phyloP scores from a whole-genome alignment of 2,888 invertebrate genomes.

The Altica lythri region DNA sequence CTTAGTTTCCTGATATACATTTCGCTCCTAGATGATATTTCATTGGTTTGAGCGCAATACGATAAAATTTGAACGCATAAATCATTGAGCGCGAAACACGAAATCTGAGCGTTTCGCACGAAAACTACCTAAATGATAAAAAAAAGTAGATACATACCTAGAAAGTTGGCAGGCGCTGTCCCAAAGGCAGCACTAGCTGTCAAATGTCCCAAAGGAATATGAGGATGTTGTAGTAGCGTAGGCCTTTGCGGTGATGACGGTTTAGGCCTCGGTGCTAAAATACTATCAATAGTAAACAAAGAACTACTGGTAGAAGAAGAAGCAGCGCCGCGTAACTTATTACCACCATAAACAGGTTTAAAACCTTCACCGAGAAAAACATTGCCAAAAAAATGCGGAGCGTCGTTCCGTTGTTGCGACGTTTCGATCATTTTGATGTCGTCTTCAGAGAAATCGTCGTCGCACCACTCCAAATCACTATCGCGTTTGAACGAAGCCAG shows the following conservation, averaged over 20 bases:
- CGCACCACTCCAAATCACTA: slow-evolving; percentile 53
- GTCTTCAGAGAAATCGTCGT: slow-evolving; percentile 47
- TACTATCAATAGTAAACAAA: slow-evolving; percentile 85
- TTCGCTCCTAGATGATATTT: too few relatives aligned
- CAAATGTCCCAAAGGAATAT: slow-evolving; percentile 66
- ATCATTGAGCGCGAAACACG: too few relatives aligned
- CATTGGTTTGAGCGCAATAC: too few relatives aligned
- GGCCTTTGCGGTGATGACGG: slow-evolving; percentile 61
- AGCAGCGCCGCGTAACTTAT: slow-evolving; percentile 12
- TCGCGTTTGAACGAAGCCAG: slow-evolving; percentile 56
- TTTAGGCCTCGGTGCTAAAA: slow-evolving; percentile 73
- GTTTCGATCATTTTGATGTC: slow-evolving; percentile 55
- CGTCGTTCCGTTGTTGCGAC: slow-evolving; percentile 45
- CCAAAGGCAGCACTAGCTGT: slow-evolving; percentile 71
- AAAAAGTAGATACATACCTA: slow-evolving; percentile 67
- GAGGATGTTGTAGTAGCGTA: slow-evolving; percentile 60
- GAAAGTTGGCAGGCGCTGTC: slow-evolving; percentile 67
- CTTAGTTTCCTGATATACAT: too few relatives aligned
- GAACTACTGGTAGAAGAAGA: slow-evolving; percentile 56
- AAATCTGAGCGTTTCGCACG: too few relatives aligned
- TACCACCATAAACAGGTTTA: slow-evolving; percentile 52
- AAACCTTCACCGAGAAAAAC: slow-evolving; percentile 56
- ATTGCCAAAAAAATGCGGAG: slow-evolving; percentile 44
- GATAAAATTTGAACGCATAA: too few relatives aligned
- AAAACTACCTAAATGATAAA: too few relatives aligned